These are phyloP conservation scores for Periophthalmodon schlosseri DNA, from an alignment of 2,113 vertebrate genomes.

Conservation along the genomic window DNA sequence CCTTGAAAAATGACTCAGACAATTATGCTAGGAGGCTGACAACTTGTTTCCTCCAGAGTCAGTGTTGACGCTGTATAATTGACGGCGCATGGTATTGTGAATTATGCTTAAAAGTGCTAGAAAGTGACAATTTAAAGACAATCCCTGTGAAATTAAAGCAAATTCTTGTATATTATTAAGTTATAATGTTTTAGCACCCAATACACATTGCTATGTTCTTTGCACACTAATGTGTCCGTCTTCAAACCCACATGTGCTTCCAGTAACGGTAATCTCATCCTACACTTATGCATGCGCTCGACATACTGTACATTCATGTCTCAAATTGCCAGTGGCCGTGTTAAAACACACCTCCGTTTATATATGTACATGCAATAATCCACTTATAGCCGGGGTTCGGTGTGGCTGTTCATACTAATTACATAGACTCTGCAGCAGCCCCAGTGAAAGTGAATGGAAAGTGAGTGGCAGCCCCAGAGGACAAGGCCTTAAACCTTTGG, in stretches of 20 bases:
- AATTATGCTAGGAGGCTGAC: no score
- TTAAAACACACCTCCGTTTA: constrained; percentile 26
- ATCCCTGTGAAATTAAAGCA: no score
- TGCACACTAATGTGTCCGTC: neutral
- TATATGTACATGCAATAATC: constrained; percentile 52
- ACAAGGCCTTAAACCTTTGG: constrained; percentile 40
- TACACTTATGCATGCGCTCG: constrained; percentile 10
- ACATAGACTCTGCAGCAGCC: constrained; percentile 31
- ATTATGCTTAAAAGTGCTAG: no score
- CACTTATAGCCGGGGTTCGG: constrained; percentile 38
- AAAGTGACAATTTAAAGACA: no score
- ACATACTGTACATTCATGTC: constrained; percentile 31
- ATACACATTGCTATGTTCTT: neutral
- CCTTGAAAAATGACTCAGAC: no score
- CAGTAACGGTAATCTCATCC: neutral
- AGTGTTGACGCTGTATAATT: no score
- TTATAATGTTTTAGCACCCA: neutral
- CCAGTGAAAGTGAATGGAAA: constrained; percentile 38
- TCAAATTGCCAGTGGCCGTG: constrained; percentile 36
- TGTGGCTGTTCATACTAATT: constrained; percentile 54
- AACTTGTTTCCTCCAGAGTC: no score
- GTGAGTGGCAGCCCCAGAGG: constrained; percentile 36
- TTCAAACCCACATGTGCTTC: neutral
- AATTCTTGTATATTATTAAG: neutral
- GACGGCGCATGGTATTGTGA: no score